phyloP scores from a whole-genome alignment of 2,888 invertebrate species.

The Chymomyza caudatula region DNA sequence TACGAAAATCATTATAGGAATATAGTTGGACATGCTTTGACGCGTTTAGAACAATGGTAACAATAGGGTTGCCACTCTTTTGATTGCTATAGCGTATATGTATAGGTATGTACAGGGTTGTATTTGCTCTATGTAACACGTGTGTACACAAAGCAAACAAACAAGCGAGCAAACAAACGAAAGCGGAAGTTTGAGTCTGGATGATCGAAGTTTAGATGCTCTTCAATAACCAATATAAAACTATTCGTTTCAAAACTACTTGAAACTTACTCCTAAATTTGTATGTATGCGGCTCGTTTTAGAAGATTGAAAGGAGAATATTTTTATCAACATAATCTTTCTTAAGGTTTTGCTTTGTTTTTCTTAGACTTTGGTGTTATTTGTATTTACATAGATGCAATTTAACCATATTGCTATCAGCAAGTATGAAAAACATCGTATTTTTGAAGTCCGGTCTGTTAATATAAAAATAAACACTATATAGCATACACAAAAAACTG shows the following conservation, averaged over 20 bases:
- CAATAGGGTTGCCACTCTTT: background rate
- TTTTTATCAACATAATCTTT: no score
- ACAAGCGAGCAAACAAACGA: background rate
- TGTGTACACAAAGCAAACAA: conserved; percentile 20
- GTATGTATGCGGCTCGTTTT: no score
- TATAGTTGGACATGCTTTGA: background rate
- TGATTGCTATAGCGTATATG: background rate
- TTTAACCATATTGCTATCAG: no score
- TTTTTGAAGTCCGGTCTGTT: no score
- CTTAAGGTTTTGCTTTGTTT: no score
- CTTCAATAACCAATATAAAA: background rate
- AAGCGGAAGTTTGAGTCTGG: background rate
- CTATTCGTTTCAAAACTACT: background rate
- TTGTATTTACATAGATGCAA: no score
- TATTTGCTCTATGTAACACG: conserved; percentile 8
- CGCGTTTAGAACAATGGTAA: background rate
- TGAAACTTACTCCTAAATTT: no score
- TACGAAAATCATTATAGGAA: background rate
- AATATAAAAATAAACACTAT: no score
- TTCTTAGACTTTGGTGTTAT: no score
- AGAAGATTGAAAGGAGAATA: no score
- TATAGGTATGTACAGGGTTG: background rate
- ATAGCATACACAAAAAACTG: no score
- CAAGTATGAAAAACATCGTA: no score
- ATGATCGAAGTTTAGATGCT: background rate